Conservation (phyloP, 1,140 invertebrate genomes). For the Anoplophora glabripennis region DNA sequence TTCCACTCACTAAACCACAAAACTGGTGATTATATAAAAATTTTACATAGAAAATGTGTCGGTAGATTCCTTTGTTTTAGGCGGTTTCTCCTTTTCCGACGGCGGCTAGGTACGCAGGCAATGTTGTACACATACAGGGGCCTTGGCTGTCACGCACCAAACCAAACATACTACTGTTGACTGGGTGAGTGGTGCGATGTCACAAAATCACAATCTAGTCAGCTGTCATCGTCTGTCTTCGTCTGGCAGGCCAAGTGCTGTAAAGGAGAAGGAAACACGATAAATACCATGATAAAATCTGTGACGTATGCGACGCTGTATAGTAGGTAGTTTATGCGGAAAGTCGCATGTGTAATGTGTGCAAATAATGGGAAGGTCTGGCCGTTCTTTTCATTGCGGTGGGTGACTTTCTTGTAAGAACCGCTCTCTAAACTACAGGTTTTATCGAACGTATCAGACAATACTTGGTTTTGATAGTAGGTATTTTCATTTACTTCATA, state of each 20-base stretch:
- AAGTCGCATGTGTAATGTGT: conserved; percentile 41
- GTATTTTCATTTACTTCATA: conserved; percentile 4
- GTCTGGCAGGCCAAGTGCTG: conserved; percentile 25
- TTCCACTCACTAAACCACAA: too few species aligned
- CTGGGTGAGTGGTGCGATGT: conserved; percentile 34
- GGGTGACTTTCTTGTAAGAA: conserved; percentile 26
- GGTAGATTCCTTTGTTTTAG: not conserved
- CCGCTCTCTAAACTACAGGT: conserved; percentile 42
- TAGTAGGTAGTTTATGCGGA: conserved; percentile 39
- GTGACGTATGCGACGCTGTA: conserved; percentile 41
- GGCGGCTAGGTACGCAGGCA: conserved; percentile 2
- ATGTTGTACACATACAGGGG: conserved; percentile 7
- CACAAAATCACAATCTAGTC: conserved; percentile 42
- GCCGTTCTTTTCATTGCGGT: conserved; percentile 28
- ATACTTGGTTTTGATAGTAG: conserved; percentile 24
- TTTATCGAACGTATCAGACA: conserved; percentile 42
- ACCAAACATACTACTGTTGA: conserved; percentile 38
- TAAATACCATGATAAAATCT: conserved; percentile 22
- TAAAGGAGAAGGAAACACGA: conserved; percentile 30
- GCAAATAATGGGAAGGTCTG: conserved; percentile 44
- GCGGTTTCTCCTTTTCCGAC: not conserved
- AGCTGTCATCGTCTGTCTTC: conserved; percentile 41
- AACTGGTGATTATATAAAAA: too few species aligned
- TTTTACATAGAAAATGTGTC: not conserved
- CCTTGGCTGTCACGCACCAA: conserved; percentile 33